Evolutionary conservation across 2,113 vertebrate genomes (phyloP).

Genomic region (Odocoileus hemionus): DNA sequence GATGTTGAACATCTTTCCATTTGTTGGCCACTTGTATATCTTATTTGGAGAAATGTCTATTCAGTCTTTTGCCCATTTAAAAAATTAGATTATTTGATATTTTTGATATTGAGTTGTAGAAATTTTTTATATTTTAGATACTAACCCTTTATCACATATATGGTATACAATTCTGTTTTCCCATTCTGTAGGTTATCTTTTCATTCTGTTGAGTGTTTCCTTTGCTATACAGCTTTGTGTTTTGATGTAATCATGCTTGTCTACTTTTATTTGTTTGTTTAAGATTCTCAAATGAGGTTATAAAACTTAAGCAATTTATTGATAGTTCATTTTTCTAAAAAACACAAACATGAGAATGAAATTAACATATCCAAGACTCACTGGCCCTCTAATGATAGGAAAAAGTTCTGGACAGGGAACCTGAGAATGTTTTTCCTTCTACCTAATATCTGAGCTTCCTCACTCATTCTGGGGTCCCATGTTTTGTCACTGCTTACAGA

Average conservation of each 20-base stretch:
- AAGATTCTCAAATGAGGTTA: conserved; percentile 17
- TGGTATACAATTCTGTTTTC: neutral
- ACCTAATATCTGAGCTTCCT: neutral
- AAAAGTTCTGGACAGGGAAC: neutral
- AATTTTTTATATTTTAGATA: neutral
- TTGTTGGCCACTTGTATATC: neutral
- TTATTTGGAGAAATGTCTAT: neutral
- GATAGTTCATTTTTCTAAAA: conserved; percentile 10
- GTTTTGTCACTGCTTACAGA: neutral
- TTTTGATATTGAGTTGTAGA: neutral
- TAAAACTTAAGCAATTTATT: conserved; percentile 38
- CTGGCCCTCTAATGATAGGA: neutral
- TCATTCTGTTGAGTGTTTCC: neutral
- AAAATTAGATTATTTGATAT: neutral
- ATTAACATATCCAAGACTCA: neutral
- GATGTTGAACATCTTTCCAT: neutral
- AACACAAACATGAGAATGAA: neutral
- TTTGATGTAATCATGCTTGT: neutral
- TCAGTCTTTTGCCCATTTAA: neutral
- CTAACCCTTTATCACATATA: neutral
- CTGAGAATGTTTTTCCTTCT: neutral
- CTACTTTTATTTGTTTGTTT: neutral
- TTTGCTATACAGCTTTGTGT: neutral
- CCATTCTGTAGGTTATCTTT: neutral
- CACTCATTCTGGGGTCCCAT: neutral